Percentiles rank a stretch among this genome's conserved stretches.
Evolutionary conservation across 2,888 invertebrate genomes (phyloP).

Genomic region (Trachelus stipa): DNA sequence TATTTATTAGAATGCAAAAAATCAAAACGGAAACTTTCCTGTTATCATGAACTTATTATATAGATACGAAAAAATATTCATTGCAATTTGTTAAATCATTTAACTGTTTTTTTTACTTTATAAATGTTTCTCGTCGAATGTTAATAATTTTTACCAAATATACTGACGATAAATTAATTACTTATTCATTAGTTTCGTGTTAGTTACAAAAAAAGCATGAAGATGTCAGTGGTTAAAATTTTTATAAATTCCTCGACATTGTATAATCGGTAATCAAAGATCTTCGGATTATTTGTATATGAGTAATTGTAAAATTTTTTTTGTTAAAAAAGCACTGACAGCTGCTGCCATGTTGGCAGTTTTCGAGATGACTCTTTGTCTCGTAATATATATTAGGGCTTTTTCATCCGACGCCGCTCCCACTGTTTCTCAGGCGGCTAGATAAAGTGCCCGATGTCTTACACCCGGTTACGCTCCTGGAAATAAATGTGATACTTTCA

Average conservation of each 20-base stretch:
- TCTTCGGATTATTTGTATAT: conserved; percentile 2
- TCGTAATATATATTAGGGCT: conserved; percentile 20
- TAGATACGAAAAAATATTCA: not conserved
- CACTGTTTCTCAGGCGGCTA: conserved; percentile 40
- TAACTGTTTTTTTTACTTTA: conserved; percentile 5
- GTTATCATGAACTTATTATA: not conserved
- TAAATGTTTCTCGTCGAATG: no score
- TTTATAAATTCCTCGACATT: not conserved
- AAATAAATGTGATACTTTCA: conserved; percentile 57
- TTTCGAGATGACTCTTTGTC: conserved; percentile 9
- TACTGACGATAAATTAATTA: not conserved
- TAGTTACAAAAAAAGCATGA: not conserved
- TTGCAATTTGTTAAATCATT: not conserved
- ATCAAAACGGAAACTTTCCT: not conserved
- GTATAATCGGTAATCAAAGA: conserved; percentile 6
- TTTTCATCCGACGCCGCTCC: conserved; percentile 34
- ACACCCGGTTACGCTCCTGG: conserved; percentile 28
- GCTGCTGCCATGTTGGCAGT: conserved; percentile 4
- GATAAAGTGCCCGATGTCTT: conserved; percentile 46
- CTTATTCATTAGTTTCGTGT: not conserved
- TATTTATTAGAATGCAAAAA: not conserved
- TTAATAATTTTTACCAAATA: not conserved
- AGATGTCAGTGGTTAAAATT: not conserved
- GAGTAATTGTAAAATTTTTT: not conserved
- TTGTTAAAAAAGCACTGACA: not conserved